These are phyloP conservation scores for Oryzias javanicus DNA, from an alignment of 2,113 vertebrate genomes.

Conservation along the genomic window DNA sequence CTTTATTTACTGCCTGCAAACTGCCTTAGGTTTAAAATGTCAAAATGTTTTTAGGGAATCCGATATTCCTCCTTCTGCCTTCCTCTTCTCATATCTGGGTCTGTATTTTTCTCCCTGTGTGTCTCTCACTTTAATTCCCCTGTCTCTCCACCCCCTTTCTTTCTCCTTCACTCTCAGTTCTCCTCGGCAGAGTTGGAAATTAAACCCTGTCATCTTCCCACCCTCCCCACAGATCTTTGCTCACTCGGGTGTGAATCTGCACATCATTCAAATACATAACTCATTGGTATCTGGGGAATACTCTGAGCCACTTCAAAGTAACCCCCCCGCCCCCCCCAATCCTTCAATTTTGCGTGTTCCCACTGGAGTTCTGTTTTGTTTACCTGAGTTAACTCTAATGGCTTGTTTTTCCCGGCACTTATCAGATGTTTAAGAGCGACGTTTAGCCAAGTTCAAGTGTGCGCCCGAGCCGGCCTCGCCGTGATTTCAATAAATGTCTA, in stretches of 20 bases:
- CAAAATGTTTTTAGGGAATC: slow-evolving; percentile 78
- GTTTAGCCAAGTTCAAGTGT: slow-evolving; percentile 68
- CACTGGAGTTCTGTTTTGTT: slow-evolving; percentile 74
- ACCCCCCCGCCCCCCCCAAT: slow-evolving; percentile 30
- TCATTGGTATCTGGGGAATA: slow-evolving; percentile 69
- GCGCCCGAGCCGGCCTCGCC: slow-evolving; percentile 34
- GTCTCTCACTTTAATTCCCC: slow-evolving; percentile 47
- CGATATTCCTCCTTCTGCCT: slow-evolving; percentile 60
- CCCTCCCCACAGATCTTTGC: slow-evolving; percentile 61
- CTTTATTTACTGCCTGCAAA: slow-evolving; percentile 82
- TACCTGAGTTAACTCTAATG: slow-evolving; percentile 74
- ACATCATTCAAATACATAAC: slow-evolving; percentile 77
- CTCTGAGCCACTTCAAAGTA: slow-evolving; percentile 75
- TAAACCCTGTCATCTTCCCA: slow-evolving; percentile 72
- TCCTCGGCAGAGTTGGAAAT: slow-evolving; percentile 68
- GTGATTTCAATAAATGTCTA: too few species aligned
- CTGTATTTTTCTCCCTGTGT: slow-evolving; percentile 19
- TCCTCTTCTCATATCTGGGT: slow-evolving; percentile 46
- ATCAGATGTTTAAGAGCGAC: slow-evolving; percentile 57
- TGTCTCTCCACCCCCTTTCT: slow-evolving; percentile 39
- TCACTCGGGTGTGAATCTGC: slow-evolving; percentile 66
- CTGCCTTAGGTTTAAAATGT: slow-evolving; percentile 78
- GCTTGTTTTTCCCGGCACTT: slow-evolving; percentile 65
- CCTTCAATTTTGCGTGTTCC: slow-evolving; percentile 68
- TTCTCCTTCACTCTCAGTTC: slow-evolving; percentile 39